Base-by-base conservation (phyloP, 2,888 invertebrate genomes). In the Polyommatus iphigenia region DNA sequence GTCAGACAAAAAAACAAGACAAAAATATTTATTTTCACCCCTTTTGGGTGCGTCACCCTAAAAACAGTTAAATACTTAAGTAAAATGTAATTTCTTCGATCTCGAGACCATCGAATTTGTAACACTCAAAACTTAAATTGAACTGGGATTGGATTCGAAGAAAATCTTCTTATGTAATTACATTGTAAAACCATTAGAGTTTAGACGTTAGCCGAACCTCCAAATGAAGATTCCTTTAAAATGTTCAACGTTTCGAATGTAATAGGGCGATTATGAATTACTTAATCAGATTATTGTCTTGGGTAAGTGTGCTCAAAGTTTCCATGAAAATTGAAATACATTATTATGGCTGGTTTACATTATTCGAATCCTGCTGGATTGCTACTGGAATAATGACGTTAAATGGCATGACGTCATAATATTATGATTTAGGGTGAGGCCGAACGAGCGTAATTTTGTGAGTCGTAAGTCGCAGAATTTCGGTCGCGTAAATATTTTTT, bases 121-220 rank as follows among this genome's bases (percentile, higher is more conserved):
- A 59, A 59, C 59, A 20, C 85, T 84, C 46, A 46, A 86, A 90
- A 92, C 90, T 89, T 88, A 91, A 92, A 92, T 91, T 88, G 88
- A 89, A 89, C 83, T 83, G 85, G 81, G 83, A 82, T 81, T 82
- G 85, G 83, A 85, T 87, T 85, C 84, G 84, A 83, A 87, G 85
- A 90, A 91, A 90, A 90, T 89, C 85, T 88, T 59, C n/a, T 36
- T 6, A 32, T 5, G 5, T 20, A 59, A 92, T 92, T 91, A 89
- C 91, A 92, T 91, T 91, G 90, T 90, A 89, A 90, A 91, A 89
- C 89, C 90, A 92, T n/a, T n/a, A n/a, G n/a, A n/a, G n/a, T n/a
- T n/a, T n/a, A n/a, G n/a, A n/a, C n/a, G n/a, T 92, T 92, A 59
- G n/a, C 59, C 5, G 85, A 83, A 20, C 54, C 59, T 29, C n/a